Base-by-base conservation (phyloP, 2,888 invertebrate genomes). In the Catocala nupta region DNA sequence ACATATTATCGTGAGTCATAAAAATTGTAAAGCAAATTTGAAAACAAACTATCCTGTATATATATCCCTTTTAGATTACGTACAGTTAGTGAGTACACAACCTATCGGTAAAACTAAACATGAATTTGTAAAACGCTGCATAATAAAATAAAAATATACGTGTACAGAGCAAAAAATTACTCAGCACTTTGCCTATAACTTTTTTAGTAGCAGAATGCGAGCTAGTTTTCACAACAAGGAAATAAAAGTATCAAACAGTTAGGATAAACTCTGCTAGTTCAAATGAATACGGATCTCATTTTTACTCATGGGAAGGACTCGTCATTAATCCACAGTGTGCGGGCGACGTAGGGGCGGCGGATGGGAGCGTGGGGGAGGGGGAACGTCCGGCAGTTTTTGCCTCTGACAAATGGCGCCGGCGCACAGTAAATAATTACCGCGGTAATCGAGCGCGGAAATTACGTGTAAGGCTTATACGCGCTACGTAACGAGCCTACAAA, bases 381-480 rank as follows among this genome's bases (percentile, higher is more conserved):
- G 25, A 50, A 51, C 56, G 50, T 55, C 25, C 33, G 51, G 56
- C 57, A 52, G 66, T 75, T 75, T 69, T 74, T 69, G 65, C 60
- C 63, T 52, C 64, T 75, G 80, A 80, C 81, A 78, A 83, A 85
- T 82, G 67, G 66, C 78, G 73, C 68, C 75, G 52, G 77, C 75
- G 71, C 75, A 75, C 71, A 65, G 71, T 77, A 73, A 78, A 77
- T 80, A 81, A 83, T 85, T 75, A 80, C 76, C 62, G 70, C 71
- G 78, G 77, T 84, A 82, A 84, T 85, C 79, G 80, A 70, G 72
- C 80, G 64, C 60, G 66, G 68, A 60, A 48, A 59, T 54, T 36
- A 49, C 54, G 45, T 45, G 44, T 49, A 49, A 43, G 48, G 48
- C 44, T 44, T 50, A 50, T 47, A 49, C 42, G 34, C 49, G n/a